Evolutionary conservation across 2,888 invertebrate species (phyloP).

Genomic region (Aphidoletes aphidimyza): DNA sequence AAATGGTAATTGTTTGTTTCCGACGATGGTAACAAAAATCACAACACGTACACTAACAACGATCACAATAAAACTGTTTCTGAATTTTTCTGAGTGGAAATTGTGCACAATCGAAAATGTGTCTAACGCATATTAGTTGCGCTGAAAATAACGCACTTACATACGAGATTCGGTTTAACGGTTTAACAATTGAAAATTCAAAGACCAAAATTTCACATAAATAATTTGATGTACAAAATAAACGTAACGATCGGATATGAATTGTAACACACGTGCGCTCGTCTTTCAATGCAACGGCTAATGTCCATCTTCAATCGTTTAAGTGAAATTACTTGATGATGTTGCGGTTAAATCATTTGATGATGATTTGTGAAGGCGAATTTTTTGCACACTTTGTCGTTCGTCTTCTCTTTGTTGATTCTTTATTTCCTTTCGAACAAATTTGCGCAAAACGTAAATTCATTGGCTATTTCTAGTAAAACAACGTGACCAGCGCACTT

Average conservation of each 20-base stretch:
- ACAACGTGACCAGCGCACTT: no score
- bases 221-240: neutral
- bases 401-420: neutral
- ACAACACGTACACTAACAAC: no score
- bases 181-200: neutral
- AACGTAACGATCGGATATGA: no score
- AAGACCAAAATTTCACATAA: neutral
- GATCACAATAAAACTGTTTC: neutral
- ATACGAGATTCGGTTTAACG: neutral
- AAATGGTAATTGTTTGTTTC: neutral
- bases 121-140: neutral
- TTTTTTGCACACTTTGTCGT: neutral
- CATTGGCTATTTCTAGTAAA: neutral
- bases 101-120: neutral
- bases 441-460: neutral
- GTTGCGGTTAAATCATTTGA: neutral
- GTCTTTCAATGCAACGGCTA: neutral
- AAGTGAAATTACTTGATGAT: neutral
- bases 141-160: neutral
- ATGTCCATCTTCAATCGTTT: neutral
- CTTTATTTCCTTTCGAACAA: conserved; percentile 1
- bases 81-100: neutral
- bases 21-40: neutral
- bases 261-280: no score
- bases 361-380: neutral